phyloP scores from a whole-genome alignment of 1,140 invertebrate genomes.

The Drosophila obscura region DNA sequence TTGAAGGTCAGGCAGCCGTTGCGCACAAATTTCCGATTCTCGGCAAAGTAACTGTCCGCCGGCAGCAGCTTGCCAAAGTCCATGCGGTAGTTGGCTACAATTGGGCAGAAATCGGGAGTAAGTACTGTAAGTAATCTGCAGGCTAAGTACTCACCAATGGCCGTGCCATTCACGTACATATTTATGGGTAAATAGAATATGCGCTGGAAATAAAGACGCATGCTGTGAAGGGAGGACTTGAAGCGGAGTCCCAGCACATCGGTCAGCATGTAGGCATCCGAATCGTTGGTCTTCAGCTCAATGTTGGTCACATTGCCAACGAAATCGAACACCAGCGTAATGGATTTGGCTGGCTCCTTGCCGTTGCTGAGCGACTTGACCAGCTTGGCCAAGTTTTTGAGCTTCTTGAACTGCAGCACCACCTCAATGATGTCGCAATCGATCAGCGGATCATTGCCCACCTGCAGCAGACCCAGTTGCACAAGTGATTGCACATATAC shows the following conservation, averaged over 20 bases:
- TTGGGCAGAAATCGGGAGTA: background rate
- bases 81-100: conserved; percentile 73
- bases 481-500: conserved; percentile 75
- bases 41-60: conserved; percentile 49
- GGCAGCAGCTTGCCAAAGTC: conserved; percentile 65
- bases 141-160: conserved; percentile 47
- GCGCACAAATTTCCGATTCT: conserved; percentile 27
- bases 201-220: conserved; percentile 72
- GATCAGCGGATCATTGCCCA: conserved; percentile 73
- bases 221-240: conserved; percentile 66
- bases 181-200: conserved; percentile 78
- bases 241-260: conserved; percentile 71
- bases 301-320: conserved; percentile 68
- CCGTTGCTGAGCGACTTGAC: conserved; percentile 42
- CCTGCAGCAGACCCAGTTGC: conserved; percentile 72
- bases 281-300: conserved; percentile 58
- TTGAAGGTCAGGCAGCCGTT: conserved; percentile 61
- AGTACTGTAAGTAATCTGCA: too few relatives aligned
- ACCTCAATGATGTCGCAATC: conserved; percentile 77
- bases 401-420: conserved; percentile 64
- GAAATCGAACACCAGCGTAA: conserved; percentile 73
- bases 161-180: conserved; percentile 64
- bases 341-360: conserved; percentile 17
- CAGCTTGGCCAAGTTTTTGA: conserved; percentile 60
- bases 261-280: conserved; percentile 61